A percentile compares a stretch with the other conserved stretches of the same genome.
phyloP scores from a whole-genome alignment of 2,888 invertebrate genomes.

The Hololepta plana region DNA sequence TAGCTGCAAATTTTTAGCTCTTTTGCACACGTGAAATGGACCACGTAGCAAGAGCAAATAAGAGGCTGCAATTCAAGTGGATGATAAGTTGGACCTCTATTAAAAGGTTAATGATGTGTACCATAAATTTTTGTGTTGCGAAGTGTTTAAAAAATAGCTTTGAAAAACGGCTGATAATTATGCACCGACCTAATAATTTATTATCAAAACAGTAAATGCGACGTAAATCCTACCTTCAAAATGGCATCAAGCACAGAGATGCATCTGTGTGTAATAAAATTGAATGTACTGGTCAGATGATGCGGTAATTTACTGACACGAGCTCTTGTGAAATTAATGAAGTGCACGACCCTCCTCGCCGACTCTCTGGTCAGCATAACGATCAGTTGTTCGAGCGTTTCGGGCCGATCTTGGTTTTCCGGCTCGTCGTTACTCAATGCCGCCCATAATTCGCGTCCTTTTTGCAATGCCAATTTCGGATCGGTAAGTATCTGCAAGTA shows the following conservation, averaged over 20 bases:
- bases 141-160: too few relatives aligned
- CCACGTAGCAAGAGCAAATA: too few relatives aligned
- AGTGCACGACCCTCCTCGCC: slow-evolving; percentile 57
- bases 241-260: slow-evolving; percentile 41
- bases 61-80: too few relatives aligned
- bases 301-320: slow-evolving; percentile 38
- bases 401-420: slow-evolving; percentile 68
- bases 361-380: slow-evolving; percentile 62
- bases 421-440: slow-evolving; percentile 60
- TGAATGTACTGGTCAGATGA: slow-evolving; percentile 15
- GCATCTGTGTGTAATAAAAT: slow-evolving; percentile 31
- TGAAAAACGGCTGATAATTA: too few relatives aligned
- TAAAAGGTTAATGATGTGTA: too few relatives aligned
- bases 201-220: too few relatives aligned
- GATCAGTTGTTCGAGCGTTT: slow-evolving; percentile 57
- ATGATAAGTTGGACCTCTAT: too few relatives aligned
- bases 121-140: slow-evolving; percentile 1
- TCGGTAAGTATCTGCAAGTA: slow-evolving; percentile 51
- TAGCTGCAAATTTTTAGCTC: too few relatives aligned
- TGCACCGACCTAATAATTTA: too few relatives aligned
- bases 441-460: slow-evolving; percentile 53
- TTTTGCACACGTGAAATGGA: too few relatives aligned
- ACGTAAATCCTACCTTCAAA: slow-evolving; percentile 35
- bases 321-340: slow-evolving; percentile 50
- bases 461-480: slow-evolving; percentile 54